Percentiles rank a stretch among this genome's conserved stretches.
Conservation (phyloP, 2,113 vertebrate genomes). For the Pogonocichla stellata region DNA sequence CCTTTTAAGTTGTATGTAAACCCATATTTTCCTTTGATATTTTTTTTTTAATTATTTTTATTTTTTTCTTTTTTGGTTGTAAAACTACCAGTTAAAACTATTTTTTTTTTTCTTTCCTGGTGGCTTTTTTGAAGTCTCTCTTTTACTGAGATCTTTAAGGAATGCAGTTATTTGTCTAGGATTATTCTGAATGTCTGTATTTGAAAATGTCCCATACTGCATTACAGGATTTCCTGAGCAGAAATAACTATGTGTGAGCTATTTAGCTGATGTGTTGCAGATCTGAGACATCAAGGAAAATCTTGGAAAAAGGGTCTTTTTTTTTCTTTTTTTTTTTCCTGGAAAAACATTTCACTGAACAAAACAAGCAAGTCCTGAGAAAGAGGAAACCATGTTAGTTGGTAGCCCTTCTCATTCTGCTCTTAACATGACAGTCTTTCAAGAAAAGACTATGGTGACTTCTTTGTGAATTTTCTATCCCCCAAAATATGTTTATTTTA, state of each 20-base stretch:
- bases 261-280: background rate
- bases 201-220: conserved; percentile 19
- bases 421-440: background rate
- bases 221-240: background rate
- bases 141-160: conserved; percentile 4
- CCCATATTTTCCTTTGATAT: background rate
- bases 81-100: conserved; percentile 4
- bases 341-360: background rate
- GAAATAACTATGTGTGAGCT: background rate
- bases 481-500: background rate
- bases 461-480: background rate
- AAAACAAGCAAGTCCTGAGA: background rate
- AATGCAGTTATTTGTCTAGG: background rate
- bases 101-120: background rate
- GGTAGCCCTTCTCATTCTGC: background rate
- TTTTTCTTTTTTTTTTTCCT: too few species aligned
- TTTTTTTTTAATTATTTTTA: background rate
- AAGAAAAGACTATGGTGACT: background rate
- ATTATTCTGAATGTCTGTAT: conserved; percentile 46
- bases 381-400: background rate
- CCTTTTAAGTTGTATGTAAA: background rate
- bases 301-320: background rate
- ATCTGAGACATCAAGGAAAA: background rate
- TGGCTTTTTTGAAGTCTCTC: background rate
- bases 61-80: background rate